A percentile compares a stretch with the other conserved stretches of the same genome.
Evolutionary conservation across 2,888 invertebrate species (phyloP).

Genomic region (Polymixis lichenea): DNA sequence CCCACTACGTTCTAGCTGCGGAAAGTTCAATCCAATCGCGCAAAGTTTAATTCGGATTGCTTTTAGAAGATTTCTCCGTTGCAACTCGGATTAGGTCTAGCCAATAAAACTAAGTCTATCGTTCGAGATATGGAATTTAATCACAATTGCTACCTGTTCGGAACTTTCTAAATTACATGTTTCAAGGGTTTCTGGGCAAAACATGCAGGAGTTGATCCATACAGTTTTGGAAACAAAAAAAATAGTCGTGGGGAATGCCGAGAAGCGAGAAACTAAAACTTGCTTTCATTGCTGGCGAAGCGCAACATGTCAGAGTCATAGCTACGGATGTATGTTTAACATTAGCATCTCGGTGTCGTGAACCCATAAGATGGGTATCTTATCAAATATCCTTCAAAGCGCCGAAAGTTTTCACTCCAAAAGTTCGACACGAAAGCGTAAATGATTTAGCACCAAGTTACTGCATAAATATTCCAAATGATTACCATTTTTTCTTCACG

Average conservation of each 20-base stretch:
- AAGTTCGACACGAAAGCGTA: not conserved
- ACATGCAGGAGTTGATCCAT: not conserved
- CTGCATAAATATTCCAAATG: not conserved
- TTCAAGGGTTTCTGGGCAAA: not conserved
- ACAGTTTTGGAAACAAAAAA: not conserved
- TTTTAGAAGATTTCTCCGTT: slow-evolving; percentile 43
- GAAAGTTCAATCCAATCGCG: slow-evolving; percentile 47
- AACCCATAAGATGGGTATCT: not conserved
- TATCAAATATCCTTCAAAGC: not conserved
- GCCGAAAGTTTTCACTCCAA: not conserved
- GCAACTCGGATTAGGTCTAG: slow-evolving; percentile 28
- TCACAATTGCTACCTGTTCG: not conserved
- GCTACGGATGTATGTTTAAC: not conserved
- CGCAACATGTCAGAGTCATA: not conserved
- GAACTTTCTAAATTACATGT: not conserved
- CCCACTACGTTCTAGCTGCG: slow-evolving; percentile 8
- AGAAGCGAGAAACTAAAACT: not conserved
- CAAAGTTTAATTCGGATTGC: slow-evolving; percentile 47
- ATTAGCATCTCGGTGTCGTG: not conserved
- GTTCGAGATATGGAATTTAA: slow-evolving; percentile 10
- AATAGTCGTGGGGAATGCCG: no score
- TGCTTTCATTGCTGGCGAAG: not conserved
- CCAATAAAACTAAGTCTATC: slow-evolving; percentile 26
- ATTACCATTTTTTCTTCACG: not conserved
- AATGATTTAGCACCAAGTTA: not conserved